Evolutionary conservation across 92 coral and sea anemone genomes (phyloP), one percentile per base, ranked within the genome.

Genomic region (Palythoa caribaeorum): DNA sequence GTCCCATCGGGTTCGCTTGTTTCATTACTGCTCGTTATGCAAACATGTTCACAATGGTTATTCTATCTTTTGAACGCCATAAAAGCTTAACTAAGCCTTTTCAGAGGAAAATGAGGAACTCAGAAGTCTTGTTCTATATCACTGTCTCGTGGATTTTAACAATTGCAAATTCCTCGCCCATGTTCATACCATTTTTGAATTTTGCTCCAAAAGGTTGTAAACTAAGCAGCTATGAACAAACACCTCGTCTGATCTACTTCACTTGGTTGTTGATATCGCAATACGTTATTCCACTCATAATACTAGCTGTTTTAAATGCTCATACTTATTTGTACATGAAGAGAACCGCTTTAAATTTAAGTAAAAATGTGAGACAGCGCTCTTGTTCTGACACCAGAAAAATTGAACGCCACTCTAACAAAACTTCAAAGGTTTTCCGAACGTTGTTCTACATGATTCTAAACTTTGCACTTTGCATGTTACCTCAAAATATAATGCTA

Each of bases 31-130:
- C 71, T 9, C 84, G 71, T 2, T 79, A 79, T 19, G 84, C 84
- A 16, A 79, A 50, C 47, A 63, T 79, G 14, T 79, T 79, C 84
- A 79, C 70, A 65, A 8, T 79, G 38, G 53, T 62, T 5, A 44
- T 79, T 38, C 17, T 79, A 62, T 79, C 84, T 40, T 60, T 79
- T 60, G 84, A 79, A 39, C 84, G 84, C 72, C 37, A 38, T 21
- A 60, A 60, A 79, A 79, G 84, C 16, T 39, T 79, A 2, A 79
- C 84, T 2, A 79, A 47, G 53, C 84, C 84, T 21, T 62, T 79
- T 39, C 52, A 79, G 55, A 65, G 71, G 14, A 79, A 38, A 48
- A 79, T 79, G 84, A 44, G 28, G 6, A 79, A 38, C 35, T 60
- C 84, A 14, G 53, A 79, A n/a, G 84, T 62, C 8, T 63, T 62